Evolutionary conservation across 2,113 vertebrate genomes (phyloP), one percentile per base, ranked within the genome.

Genomic region (Microtus ochrogaster): DNA sequence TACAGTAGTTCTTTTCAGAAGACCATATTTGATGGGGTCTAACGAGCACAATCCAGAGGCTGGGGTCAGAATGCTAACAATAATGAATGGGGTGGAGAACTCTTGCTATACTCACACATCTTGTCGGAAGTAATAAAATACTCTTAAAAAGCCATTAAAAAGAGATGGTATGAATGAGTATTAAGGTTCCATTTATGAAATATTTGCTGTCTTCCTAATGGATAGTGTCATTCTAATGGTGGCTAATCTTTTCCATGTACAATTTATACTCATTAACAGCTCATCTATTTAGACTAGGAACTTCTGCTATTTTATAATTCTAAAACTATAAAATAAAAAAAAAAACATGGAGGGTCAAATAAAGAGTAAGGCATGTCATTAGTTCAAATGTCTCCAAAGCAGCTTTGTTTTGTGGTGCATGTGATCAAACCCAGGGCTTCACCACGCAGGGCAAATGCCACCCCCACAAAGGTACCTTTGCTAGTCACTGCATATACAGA

Each of bases 241-340:
- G 49, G 85, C 17, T 86, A 78, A 85, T 36, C 72, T 7, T 88
- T n/a, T 93, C 41, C 17, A 66, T 26, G 65, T 44, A 95, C 12
- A 41, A 61, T 92, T 91, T 83, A 78, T 47, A 70, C 36, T 33
- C 26, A 95, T 81, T 7, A 88, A 49, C 17, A 95, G 28, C 28
- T 65, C 17, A 44, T 89, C 89, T 94, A 89, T 91, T 44, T 83
- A 36, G 55, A 61, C 47, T 73, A 81, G 39, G 74, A 70, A 89
- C 90, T 96, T 47, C 24, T 92, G 44, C 41, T 93, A 81, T 36
- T 91, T 86, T 93, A 49, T 16, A 97, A 41, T 93, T 93, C 68
- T 96, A 14, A 44, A 30, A 73, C 33, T 88, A 89, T 52, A 72
- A 79, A 91, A 21, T 33, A 84, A 89, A 92, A 90, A 86, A 92